phyloP scores from a whole-genome alignment of 2,888 invertebrate genomes.

The Melipona beecheii region DNA sequence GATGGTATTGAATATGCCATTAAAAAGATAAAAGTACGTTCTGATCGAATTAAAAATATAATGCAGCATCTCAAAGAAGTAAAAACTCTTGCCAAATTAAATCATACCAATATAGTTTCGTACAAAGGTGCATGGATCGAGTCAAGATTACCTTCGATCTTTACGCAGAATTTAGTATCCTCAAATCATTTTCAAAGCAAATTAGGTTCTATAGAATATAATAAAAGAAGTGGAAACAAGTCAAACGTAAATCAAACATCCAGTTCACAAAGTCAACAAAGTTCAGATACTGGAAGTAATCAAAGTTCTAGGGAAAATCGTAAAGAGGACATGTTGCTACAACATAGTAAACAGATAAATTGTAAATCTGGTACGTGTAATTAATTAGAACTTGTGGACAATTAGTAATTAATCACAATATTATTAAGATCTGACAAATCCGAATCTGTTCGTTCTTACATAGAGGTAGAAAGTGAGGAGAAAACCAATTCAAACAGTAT shows the following conservation, averaged over 20 bases:
- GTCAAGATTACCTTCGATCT: conserved; percentile 77
- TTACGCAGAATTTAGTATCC: conserved; percentile 28
- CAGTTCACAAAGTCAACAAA: conserved; percentile 1
- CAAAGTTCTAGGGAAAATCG: conserved; percentile 15
- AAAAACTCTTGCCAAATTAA: conserved; percentile 91
- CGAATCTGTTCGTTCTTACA: conserved; percentile 38
- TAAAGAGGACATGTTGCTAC: background rate
- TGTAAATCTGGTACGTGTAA: conserved; percentile 63
- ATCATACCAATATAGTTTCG: conserved; percentile 92
- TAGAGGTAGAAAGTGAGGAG: conserved; percentile 52
- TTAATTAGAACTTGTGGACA: conserved; percentile 15
- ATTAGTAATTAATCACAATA: conserved; percentile 58
- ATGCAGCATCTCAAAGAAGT: conserved; percentile 90
- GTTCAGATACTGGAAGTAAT: conserved; percentile 14
- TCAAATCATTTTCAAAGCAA: background rate
- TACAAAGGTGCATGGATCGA: conserved; percentile 95
- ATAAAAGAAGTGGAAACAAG: conserved; percentile 13
- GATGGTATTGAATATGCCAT: conserved; percentile 92
- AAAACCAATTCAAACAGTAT: conserved; percentile 72
- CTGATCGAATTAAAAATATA: conserved; percentile 87
- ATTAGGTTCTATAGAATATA: background rate
- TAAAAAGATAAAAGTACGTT: conserved; percentile 90
- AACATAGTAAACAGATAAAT: conserved; percentile 27
- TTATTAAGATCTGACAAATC: conserved; percentile 62
- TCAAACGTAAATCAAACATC: conserved; percentile 34